These are phyloP conservation scores for Harmothoe impar DNA, from an alignment of 2,888 invertebrate species.

Conservation along the genomic window DNA sequence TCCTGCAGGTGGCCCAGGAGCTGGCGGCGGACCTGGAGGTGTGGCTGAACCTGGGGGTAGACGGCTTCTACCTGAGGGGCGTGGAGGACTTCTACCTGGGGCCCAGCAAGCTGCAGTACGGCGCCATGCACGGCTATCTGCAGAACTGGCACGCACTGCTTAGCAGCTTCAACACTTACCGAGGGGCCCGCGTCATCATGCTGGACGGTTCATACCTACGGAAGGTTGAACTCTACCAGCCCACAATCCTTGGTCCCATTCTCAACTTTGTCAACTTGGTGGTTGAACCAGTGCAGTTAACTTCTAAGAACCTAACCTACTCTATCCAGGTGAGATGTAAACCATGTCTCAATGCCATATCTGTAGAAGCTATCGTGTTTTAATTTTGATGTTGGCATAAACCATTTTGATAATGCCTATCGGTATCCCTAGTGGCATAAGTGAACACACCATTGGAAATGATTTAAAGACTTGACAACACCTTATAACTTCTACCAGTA, in stretches of 20 bases:
- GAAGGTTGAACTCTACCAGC: neutral
- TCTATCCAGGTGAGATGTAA: neutral
- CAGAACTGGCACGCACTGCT: neutral
- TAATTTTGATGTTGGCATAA: too few species aligned
- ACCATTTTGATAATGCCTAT: too few species aligned
- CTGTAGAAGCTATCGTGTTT: too few species aligned
- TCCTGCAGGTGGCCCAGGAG: constrained; percentile 34
- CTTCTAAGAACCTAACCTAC: neutral
- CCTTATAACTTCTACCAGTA: too few species aligned
- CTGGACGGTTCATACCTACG: constrained; percentile 13
- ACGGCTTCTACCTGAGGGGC: constrained; percentile 48
- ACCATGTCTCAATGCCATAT: neutral
- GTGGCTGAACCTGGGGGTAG: constrained; percentile 43
- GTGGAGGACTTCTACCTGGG: constrained; percentile 30
- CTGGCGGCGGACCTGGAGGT: neutral
- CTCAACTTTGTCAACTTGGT: neutral
- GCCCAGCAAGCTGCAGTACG: neutral
- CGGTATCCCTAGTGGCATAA: too few species aligned
- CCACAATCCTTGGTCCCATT: neutral
- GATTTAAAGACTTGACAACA: too few species aligned
- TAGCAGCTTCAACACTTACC: neutral
- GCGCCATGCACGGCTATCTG: constrained; percentile 35
- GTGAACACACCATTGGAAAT: too few species aligned
- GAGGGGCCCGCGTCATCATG: constrained; percentile 1
- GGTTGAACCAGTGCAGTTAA: neutral